phyloP scores from a whole-genome alignment of 1,140 invertebrate species.

The Sitobion miscanthi region DNA sequence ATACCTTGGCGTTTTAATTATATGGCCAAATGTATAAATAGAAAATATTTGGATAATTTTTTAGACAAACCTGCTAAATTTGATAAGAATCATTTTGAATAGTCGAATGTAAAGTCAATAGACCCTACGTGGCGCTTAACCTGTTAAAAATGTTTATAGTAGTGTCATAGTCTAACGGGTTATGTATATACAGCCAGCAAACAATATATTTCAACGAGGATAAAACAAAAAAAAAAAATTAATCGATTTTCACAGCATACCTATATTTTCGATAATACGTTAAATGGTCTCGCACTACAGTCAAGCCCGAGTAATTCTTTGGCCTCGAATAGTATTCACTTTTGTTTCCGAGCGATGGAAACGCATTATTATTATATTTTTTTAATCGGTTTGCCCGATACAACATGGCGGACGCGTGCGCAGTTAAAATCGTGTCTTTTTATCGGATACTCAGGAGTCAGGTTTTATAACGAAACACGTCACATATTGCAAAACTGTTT shows the following conservation, averaged over 20 bases:
- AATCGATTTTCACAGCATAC: background rate
- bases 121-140: too few relatives aligned
- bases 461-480: background rate
- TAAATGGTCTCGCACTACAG: background rate
- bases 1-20: too few relatives aligned
- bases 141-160: background rate
- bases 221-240: background rate
- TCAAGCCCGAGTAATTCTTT: background rate
- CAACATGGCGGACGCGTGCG: background rate
- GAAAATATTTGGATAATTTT: too few relatives aligned
- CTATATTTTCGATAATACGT: background rate
- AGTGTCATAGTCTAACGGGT: background rate
- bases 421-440: background rate
- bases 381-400: background rate
- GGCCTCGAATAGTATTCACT: background rate
- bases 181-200: background rate
- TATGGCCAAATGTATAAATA: too few relatives aligned
- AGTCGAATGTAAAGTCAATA: too few relatives aligned
- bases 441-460: background rate
- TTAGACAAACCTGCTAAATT: too few relatives aligned
- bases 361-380: background rate
- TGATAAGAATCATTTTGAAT: too few relatives aligned
- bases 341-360: background rate
- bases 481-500: slow-evolving; percentile 3
- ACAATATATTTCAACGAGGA: background rate